These are phyloP conservation scores for Apodemus sylvaticus DNA, from an alignment of 2,113 vertebrate genomes.

Conservation along the genomic window DNA sequence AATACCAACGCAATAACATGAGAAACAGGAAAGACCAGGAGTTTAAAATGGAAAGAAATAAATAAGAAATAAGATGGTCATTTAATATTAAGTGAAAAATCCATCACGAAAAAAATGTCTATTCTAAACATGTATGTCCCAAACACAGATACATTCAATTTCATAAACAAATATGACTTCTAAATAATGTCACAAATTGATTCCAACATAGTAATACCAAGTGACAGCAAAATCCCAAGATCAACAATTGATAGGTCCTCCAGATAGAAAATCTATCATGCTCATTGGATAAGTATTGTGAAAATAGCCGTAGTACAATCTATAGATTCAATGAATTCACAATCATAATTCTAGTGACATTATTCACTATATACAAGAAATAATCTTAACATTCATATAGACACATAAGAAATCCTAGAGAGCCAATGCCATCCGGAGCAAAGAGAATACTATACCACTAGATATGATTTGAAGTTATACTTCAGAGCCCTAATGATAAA, in stretches of 20 bases:
- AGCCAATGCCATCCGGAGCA: background rate
- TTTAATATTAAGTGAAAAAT: background rate
- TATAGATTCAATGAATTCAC: background rate
- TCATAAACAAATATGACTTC: background rate
- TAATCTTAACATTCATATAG: background rate
- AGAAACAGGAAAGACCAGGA: background rate
- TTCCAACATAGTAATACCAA: background rate
- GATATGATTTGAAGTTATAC: background rate
- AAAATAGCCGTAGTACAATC: background rate
- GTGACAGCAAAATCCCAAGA: background rate
- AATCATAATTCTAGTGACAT: background rate
- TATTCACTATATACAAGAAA: background rate
- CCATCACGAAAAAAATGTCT: background rate
- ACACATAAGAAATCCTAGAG: background rate
- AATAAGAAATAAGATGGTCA: background rate
- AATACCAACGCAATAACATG: background rate
- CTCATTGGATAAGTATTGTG: background rate
- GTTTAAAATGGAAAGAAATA: background rate
- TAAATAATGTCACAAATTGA: background rate
- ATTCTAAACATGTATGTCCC: background rate
- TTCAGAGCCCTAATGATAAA: background rate
- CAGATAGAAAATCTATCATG: too few species aligned
- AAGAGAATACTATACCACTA: background rate
- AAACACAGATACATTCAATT: background rate
- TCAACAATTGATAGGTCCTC: background rate